Evolutionary conservation across 2,888 invertebrate genomes (phyloP).

Genomic region (Dichetophora obliterata): DNA sequence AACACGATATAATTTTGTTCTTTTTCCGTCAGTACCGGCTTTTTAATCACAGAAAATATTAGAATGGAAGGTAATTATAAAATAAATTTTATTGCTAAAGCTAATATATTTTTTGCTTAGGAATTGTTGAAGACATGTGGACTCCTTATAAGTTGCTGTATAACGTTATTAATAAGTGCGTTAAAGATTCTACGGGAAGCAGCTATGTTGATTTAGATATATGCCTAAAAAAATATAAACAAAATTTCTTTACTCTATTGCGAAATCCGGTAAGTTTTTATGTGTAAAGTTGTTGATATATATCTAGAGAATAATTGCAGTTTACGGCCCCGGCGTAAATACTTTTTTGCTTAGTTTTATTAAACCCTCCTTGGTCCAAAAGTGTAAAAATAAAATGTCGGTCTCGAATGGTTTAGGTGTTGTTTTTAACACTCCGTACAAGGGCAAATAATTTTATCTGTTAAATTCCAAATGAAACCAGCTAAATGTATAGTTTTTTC

Average conservation of each 20-base stretch:
- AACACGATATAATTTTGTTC: too few relatives aligned
- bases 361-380: too few relatives aligned
- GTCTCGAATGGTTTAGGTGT: too few relatives aligned
- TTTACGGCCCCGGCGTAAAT: too few relatives aligned
- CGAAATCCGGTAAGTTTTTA: slow-evolving; percentile 83
- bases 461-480: too few relatives aligned
- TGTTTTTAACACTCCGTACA: too few relatives aligned
- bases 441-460: too few relatives aligned
- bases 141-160: slow-evolving; percentile 85
- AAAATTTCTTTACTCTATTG: slow-evolving; percentile 86
- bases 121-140: slow-evolving; percentile 81
- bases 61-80: not conserved
- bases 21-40: too few relatives aligned
- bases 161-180: slow-evolving; percentile 77
- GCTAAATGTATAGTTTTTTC: too few relatives aligned
- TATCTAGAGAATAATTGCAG: too few relatives aligned
- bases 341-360: too few relatives aligned
- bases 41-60: not conserved
- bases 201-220: slow-evolving; percentile 77
- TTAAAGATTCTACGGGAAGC: slow-evolving; percentile 76
- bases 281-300: not conserved
- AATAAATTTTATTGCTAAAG: not conserved
- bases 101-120: slow-evolving; percentile 44
- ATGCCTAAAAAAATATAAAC: slow-evolving; percentile 83
- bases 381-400: too few relatives aligned